Base-by-base conservation (phyloP, 2,888 invertebrate genomes). In the Athalia circularis region DNA sequence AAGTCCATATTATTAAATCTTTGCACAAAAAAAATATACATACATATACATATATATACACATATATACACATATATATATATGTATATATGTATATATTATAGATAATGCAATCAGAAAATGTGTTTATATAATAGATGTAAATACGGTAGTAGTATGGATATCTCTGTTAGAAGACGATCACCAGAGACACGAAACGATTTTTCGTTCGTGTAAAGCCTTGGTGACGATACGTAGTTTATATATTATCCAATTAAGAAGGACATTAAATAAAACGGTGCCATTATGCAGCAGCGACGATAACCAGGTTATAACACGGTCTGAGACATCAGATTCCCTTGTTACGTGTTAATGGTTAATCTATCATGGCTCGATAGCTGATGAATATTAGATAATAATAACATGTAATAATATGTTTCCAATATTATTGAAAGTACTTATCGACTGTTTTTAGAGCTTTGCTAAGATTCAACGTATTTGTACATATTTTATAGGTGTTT, bases 371-470 rank as follows among this genome's bases (percentile, higher is more conserved):
- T n/a, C 64, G 6, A 43, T 6, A 64, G 47, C 64, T 64, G 64
- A 64, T 64, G n/a, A 64, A 64, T 64, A 62, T 62, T 62, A 9
- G 62, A 15, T 62, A 62, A 62, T 62, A 62, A 72, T 43, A 47
- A 45, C 29, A 59, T 45, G 5, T 68, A 59, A 59, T 72, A 72
- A 59, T 72, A 86, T 86, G 87, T 89, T 88, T 88, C 85, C 82
- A 83, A 88, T 88, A 89, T 88, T 88, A 87, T 88, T 86, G 87
- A 89, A 89, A 88, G 89, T 89, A 89, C 89, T 89, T 89, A 89
- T 89, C 86, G 86, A 89, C 87, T 88, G 88, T 88, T 89, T 89
- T 89, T 87, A 87, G 82, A 86, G 78, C 86, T 86, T 87, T 84
- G 86, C 87, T 86, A 84, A 87, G 85, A 85, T 87, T 88, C 88